These are phyloP conservation scores for Trichonephila clavata DNA, from an alignment of 1,140 invertebrate genomes.

Conservation along the genomic window DNA sequence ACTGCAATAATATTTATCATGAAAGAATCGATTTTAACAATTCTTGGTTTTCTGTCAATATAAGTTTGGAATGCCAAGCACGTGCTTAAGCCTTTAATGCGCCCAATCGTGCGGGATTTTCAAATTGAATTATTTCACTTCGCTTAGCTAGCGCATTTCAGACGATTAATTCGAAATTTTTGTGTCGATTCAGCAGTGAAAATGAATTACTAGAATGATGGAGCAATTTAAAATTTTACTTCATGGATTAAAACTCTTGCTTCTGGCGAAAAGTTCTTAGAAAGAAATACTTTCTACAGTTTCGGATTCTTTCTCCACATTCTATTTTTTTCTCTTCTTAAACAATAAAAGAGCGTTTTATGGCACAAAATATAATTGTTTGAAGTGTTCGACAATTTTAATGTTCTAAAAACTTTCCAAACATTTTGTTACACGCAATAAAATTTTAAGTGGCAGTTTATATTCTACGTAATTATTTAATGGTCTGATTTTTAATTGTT, in stretches of 20 bases:
- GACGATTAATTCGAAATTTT: slow-evolving; percentile 6
- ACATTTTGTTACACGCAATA: no score
- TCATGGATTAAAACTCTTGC: background rate
- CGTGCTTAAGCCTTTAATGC: background rate
- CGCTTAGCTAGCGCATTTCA: background rate
- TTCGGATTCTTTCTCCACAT: no score
- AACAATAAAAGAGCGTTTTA: no score
- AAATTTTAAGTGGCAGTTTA: no score
- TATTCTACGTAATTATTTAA: no score
- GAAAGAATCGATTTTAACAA: background rate
- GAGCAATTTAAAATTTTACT: background rate
- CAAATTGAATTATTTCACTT: background rate
- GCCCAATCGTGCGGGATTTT: background rate
- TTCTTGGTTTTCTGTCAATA: background rate
- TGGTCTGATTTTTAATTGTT: no score
- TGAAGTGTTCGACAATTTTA: no score
- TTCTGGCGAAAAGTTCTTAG: background rate
- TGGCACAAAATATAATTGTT: no score
- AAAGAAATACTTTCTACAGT: no score
- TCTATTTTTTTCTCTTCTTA: no score
- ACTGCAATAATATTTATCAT: background rate
- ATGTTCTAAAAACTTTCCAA: no score
- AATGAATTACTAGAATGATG: background rate
- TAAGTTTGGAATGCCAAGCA: background rate
- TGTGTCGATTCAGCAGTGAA: slow-evolving; percentile 8